Evolutionary conservation across 1,140 invertebrate species (phyloP), one percentile per base, ranked within the genome.

Genomic region (Lordiphosa collinella): DNA sequence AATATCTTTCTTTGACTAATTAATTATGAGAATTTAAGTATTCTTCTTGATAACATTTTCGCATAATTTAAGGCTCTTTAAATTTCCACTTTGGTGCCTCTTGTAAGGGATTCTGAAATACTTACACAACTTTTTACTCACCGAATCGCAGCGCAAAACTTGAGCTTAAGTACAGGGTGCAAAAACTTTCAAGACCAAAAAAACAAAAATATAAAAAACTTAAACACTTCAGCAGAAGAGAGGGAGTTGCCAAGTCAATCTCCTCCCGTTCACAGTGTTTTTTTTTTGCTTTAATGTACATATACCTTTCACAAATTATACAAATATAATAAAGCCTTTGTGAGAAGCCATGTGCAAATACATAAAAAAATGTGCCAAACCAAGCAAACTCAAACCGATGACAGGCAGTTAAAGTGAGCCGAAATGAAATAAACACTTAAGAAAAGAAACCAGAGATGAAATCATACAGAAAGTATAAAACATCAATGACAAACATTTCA

Each of bases 401-500:
- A 35, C 12, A 37, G 18, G 50, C 43, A 47, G 56, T 60, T 65
- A 51, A 68, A 65, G 25, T 29, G 7, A 29, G 46, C 53, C 10
- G 10, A 52, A 67, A 56, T 62, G 52, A 48, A 56, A 63, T 48
- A 62, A 63, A 48, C 44, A 36, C 22, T 10, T 22, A 35, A 37
- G 9, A 9, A 58, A 29, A 9, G 37, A 32, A 48, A 12, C 47
- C 35, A 53, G 52, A 53, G 34, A 54, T 58, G 57, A 52, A 68
- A 68, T 68, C 48, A 64, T 58, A 44, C 54, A 57, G 22, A 68
- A 62, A 68, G 60, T 61, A 61, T 49, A 59, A 64, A 65, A 70
- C 66, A 70, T 70, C 66, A 70, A 70, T 70, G 66, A 66, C 62
- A 65, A 69, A 60, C 62, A 70, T 61, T 70, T 70, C 47, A 29